Percentiles rank a stretch among this genome's conserved stretches.
These are phyloP conservation scores for Galleria mellonella DNA, from an alignment of 1,140 invertebrate genomes.

Conservation along the genomic window DNA sequence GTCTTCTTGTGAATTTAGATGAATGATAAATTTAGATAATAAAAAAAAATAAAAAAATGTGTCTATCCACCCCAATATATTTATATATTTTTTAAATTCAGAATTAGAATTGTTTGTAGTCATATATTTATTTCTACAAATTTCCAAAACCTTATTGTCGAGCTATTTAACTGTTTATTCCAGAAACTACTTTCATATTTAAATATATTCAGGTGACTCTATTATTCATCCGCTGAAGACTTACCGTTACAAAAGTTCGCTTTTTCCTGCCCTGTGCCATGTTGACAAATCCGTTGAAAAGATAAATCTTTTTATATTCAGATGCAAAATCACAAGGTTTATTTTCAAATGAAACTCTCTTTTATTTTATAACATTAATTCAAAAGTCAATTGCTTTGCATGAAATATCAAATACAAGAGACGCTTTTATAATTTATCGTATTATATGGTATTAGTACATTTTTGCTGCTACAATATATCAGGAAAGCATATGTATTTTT, in stretches of 20 bases:
- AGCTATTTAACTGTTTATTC: no score
- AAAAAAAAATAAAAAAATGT: no score
- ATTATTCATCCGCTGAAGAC: constrained; percentile 5
- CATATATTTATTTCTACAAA: no score
- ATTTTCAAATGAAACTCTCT: background rate
- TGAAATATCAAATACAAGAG: background rate
- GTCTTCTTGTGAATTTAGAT: no score
- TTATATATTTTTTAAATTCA: no score
- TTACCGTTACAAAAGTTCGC: constrained; percentile 18
- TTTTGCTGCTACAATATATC: no score
- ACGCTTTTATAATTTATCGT: background rate
- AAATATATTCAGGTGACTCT: background rate
- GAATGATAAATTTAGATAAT: no score
- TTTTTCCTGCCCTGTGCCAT: constrained; percentile 21
- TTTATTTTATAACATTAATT: background rate
- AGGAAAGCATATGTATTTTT: no score
- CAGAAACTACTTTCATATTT: constrained; percentile 2
- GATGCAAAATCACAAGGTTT: constrained; percentile 26
- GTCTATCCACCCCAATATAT: no score
- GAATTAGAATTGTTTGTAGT: no score
- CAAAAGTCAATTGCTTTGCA: background rate
- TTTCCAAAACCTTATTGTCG: no score
- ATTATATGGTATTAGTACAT: background rate
- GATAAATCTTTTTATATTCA: constrained; percentile 26
- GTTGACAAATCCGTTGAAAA: constrained; percentile 10